Evolutionary conservation across 2,113 vertebrate species (phyloP).

Genomic region (Pseudorhombus dupliciocellatus): DNA sequence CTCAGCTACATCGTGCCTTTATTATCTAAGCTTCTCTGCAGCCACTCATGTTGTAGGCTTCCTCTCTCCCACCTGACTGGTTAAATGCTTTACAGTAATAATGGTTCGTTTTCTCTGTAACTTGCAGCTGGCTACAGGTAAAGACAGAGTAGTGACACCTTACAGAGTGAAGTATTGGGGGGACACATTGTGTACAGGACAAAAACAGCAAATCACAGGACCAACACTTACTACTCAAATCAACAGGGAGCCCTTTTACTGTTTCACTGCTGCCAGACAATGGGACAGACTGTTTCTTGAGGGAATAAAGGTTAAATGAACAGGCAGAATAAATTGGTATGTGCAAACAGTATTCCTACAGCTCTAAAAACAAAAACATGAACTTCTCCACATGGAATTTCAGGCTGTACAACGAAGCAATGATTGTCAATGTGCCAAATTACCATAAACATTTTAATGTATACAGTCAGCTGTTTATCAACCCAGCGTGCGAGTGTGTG

Average conservation of each 20-base stretch:
- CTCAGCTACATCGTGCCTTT: not conserved
- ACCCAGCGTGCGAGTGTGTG: not conserved
- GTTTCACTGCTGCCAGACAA: not conserved
- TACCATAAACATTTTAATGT: not conserved
- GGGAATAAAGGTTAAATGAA: not conserved
- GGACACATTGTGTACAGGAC: not conserved
- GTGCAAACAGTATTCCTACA: not conserved
- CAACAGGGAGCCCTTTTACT: not conserved
- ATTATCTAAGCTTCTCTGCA: not conserved
- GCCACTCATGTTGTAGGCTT: not conserved
- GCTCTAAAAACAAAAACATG: not conserved
- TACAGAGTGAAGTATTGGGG: not conserved
- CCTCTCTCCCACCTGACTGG: not conserved
- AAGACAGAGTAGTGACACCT: not conserved
- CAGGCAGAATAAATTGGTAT: not conserved
- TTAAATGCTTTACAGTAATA: conserved; percentile 29
- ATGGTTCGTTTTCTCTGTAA: not conserved
- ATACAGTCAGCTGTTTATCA: no score
- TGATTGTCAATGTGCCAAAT: not conserved
- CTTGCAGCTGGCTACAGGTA: no score
- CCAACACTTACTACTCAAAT: not conserved
- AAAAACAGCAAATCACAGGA: not conserved
- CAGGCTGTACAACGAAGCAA: not conserved
- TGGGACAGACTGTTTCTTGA: not conserved
- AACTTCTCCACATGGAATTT: not conserved